Conservation (phyloP, 1,140 invertebrate species). For the Heliconius nattereri region DNA sequence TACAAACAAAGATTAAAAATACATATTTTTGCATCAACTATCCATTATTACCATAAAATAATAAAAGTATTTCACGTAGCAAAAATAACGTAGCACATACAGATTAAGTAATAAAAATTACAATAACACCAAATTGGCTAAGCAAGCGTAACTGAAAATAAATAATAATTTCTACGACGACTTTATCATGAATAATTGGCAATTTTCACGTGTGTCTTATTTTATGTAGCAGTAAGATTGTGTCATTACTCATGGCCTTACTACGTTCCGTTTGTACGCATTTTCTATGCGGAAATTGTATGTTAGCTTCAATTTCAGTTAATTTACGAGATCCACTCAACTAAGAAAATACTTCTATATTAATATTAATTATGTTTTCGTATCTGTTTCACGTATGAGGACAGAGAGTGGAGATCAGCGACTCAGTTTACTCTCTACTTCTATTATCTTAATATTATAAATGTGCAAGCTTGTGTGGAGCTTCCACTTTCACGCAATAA, state of each 20-base stretch:
- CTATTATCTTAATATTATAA: too few relatives aligned
- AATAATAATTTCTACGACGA: slow-evolving; percentile 50
- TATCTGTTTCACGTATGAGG: background rate
- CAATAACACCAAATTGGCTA: background rate
- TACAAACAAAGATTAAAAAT: too few relatives aligned
- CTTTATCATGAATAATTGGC: slow-evolving; percentile 77
- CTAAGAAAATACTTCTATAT: background rate
- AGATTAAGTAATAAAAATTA: slow-evolving; percentile 6
- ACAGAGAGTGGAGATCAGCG: too few relatives aligned
- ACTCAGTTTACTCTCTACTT: too few relatives aligned
- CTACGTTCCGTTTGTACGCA: slow-evolving; percentile 58
- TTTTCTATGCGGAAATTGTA: slow-evolving; percentile 56
- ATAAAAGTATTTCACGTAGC: background rate
- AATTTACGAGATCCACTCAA: slow-evolving; percentile 26
- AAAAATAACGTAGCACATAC: background rate
- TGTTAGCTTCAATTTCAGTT: slow-evolving; percentile 44
- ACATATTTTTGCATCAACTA: background rate
- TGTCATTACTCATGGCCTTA: slow-evolving; percentile 63
- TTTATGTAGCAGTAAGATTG: slow-evolving; percentile 73
- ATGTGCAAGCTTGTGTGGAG: too few relatives aligned
- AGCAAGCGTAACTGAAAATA: slow-evolving; percentile 8
- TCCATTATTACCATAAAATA: background rate
- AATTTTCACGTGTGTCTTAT: slow-evolving; percentile 76
- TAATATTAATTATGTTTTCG: background rate
- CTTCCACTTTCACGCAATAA: too few relatives aligned